phyloP scores from a whole-genome alignment of 2,888 invertebrate species.

The Brachypterus glaber region DNA sequence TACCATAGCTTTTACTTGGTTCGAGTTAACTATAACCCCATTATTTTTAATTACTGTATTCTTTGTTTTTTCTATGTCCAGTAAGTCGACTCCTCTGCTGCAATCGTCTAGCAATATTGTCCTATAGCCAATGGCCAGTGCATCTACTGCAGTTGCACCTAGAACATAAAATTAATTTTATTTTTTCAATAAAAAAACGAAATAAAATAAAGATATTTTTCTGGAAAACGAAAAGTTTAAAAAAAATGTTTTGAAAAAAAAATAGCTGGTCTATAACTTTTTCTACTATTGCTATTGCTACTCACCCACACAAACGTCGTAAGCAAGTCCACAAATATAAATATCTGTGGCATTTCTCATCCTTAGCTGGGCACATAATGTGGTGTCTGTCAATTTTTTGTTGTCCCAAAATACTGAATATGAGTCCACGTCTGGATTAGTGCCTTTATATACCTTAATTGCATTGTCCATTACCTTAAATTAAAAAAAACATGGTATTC shows the following conservation, averaged over 20 bases:
- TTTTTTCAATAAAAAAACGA: slow-evolving; percentile 1
- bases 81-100: slow-evolving; percentile 75
- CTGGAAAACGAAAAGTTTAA: no score
- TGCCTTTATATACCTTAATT: slow-evolving; percentile 82
- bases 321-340: slow-evolving; percentile 89
- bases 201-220: not conserved
- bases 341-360: slow-evolving; percentile 79
- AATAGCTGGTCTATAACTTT: no score
- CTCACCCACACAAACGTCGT: slow-evolving; percentile 87
- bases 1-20: slow-evolving; percentile 77
- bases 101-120: slow-evolving; percentile 86
- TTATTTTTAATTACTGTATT: slow-evolving; percentile 62
- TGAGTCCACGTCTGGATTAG: slow-evolving; percentile 89
- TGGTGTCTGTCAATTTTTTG: slow-evolving; percentile 80
- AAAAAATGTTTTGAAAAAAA: no score
- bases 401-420: slow-evolving; percentile 99
- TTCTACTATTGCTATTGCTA: no score
- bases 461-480: slow-evolving; percentile 60
- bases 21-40: slow-evolving; percentile 73
- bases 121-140: slow-evolving; percentile 83
- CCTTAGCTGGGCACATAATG: slow-evolving; percentile 69
- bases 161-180: slow-evolving; percentile 9
- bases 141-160: slow-evolving; percentile 83
- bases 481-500: no score
- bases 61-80: slow-evolving; percentile 77